Percentiles rank a stretch among this genome's conserved stretches.
phyloP scores from a whole-genome alignment of 1,140 invertebrate species.

The Teleogryllus occipitalis region DNA sequence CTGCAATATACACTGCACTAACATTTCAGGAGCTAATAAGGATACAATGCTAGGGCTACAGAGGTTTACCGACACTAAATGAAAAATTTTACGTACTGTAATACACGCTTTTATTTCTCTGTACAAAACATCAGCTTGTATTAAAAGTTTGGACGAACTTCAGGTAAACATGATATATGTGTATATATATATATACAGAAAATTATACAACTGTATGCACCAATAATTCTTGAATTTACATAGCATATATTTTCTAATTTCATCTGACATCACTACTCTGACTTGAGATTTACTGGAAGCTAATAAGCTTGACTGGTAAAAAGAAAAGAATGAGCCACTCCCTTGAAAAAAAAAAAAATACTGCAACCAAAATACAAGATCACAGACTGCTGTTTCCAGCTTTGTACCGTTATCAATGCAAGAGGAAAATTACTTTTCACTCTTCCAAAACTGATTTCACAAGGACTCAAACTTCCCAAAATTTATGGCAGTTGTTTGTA shows the following conservation, averaged over 20 bases:
- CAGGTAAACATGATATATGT: slow-evolving; percentile 5
- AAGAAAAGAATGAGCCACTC: background rate
- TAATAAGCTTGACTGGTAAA: slow-evolving; percentile 1
- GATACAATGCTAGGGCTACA: background rate
- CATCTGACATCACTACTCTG: background rate
- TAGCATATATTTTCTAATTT: background rate
- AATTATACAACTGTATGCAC: slow-evolving; percentile 2
- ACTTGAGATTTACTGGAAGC: slow-evolving; percentile 4
- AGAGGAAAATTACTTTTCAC: background rate
- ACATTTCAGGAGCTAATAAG: background rate
- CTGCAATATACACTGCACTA: background rate
- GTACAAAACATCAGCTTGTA: background rate
- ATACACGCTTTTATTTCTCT: slow-evolving; percentile 5
- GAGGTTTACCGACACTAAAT: background rate
- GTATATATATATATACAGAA: slow-evolving; percentile 2
- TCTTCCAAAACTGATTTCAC: slow-evolving; percentile 10
- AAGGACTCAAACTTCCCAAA: slow-evolving; percentile 12
- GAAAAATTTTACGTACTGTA: background rate
- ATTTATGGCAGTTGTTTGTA: slow-evolving; percentile 21
- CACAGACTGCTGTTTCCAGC: slow-evolving; percentile 21
- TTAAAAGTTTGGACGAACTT: slow-evolving; percentile 1
- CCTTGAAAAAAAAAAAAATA: slow-evolving; percentile 17
- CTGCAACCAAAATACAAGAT: slow-evolving; percentile 20
- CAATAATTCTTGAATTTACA: background rate
- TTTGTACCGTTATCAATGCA: slow-evolving; percentile 19